Conservation (phyloP, 2,888 invertebrate genomes). For the Tricholauxania praeusta region DNA sequence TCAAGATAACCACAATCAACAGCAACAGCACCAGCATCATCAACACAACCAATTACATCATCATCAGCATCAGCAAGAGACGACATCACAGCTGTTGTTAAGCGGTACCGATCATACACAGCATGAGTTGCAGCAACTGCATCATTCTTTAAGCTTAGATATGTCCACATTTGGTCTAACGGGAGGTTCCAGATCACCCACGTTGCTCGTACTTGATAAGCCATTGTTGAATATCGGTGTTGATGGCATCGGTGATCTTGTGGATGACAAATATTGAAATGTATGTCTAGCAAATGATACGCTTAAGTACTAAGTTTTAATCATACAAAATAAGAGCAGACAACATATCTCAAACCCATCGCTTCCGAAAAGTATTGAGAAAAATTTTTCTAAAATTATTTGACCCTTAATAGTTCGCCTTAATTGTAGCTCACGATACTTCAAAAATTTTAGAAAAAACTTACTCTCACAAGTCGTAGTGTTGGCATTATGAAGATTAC, state of each 20-base stretch:
- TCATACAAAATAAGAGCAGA: no score
- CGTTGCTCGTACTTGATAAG: constrained; percentile 64
- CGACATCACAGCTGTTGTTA: constrained; percentile 34
- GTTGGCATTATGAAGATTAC: no score
- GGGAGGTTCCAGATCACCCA: constrained; percentile 59
- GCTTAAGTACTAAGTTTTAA: no score
- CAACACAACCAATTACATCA: constrained; percentile 37
- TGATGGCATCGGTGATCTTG: constrained; percentile 64
- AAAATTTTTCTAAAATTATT: no score
- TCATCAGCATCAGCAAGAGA: constrained; percentile 38
- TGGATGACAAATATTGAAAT: constrained; percentile 57
- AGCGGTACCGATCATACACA: constrained; percentile 34
- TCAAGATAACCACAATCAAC: constrained; percentile 10
- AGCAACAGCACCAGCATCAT: constrained; percentile 23
- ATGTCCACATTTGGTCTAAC: constrained; percentile 52
- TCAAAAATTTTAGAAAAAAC: no score
- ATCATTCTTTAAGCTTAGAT: constrained; percentile 54
- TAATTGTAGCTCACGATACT: no score
- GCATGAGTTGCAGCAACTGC: constrained; percentile 43
- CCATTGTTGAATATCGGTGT: constrained; percentile 63
- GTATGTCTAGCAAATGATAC: no score
- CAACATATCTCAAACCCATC: no score
- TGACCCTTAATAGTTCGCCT: no score
- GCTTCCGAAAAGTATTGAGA: no score
- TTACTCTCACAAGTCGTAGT: no score